Evolutionary conservation across 2,888 invertebrate genomes (phyloP).

Genomic region (Nomada lathburiana): DNA sequence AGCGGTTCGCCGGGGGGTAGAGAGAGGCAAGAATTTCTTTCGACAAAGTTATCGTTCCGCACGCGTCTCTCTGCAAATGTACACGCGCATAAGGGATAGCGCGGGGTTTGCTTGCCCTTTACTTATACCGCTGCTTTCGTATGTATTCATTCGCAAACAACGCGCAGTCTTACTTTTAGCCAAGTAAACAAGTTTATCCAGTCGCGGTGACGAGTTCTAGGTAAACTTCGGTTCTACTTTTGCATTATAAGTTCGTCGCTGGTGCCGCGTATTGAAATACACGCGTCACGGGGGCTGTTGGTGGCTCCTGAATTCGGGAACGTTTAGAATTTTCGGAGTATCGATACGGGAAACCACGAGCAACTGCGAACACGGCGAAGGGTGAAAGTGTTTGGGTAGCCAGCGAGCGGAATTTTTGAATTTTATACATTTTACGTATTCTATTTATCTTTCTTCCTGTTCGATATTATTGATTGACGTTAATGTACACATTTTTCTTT

Average conservation of each 20-base stretch:
- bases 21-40: slow-evolving; percentile 27
- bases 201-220: slow-evolving; percentile 45
- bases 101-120: slow-evolving; percentile 44
- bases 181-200: slow-evolving; percentile 62
- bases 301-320: slow-evolving; percentile 4
- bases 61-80: slow-evolving; percentile 6
- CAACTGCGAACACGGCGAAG: background rate
- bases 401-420: too few relatives aligned
- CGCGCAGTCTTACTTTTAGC: slow-evolving; percentile 59
- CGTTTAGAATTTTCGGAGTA: background rate
- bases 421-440: background rate
- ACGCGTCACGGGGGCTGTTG: slow-evolving; percentile 26
- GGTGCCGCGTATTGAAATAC: slow-evolving; percentile 40
- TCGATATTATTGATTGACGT: too few relatives aligned
- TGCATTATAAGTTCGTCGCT: slow-evolving; percentile 53
- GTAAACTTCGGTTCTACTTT: slow-evolving; percentile 51
- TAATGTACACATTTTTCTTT: too few relatives aligned
- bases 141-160: slow-evolving; percentile 63
- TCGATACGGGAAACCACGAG: background rate
- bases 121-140: slow-evolving; percentile 49
- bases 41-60: slow-evolving; percentile 18
- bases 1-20: background rate
- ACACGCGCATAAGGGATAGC: slow-evolving; percentile 21
- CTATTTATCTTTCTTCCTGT: background rate
- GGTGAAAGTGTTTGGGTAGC: too few relatives aligned